Conservation (phyloP, 2,113 vertebrate species). For the Chloropsis hardwickii region DNA sequence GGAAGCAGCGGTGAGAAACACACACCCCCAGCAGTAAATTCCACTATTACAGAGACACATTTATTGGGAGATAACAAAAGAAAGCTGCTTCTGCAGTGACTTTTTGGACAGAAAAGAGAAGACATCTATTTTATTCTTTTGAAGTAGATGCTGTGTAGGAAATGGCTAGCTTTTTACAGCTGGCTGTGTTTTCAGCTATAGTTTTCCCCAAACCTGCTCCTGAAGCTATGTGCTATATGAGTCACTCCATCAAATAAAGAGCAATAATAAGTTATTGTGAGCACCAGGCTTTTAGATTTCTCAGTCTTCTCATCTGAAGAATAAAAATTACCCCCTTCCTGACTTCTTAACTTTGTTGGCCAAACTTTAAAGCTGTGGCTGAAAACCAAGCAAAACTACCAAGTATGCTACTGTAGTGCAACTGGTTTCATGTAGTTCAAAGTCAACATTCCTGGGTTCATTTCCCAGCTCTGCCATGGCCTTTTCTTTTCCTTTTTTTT, state of each 20-base stretch:
- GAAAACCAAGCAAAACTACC: conserved; percentile 31
- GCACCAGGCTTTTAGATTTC: conserved; percentile 38
- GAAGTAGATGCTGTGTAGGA: conserved; percentile 50
- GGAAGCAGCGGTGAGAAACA: conserved; percentile 57
- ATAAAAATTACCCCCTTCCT: conserved; percentile 55
- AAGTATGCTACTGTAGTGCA: neutral
- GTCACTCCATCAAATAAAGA: conserved; percentile 63
- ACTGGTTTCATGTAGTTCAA: conserved; percentile 47
- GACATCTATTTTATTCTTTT: conserved; percentile 58
- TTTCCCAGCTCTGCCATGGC: neutral
- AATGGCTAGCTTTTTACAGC: conserved; percentile 52
- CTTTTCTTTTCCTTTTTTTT: neutral
- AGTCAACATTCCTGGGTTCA: conserved; percentile 34
- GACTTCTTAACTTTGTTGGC: conserved; percentile 57
- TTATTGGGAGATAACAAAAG: conserved; percentile 64
- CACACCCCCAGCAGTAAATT: conserved; percentile 61
- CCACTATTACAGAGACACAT: conserved; percentile 54
- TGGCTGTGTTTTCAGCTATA: conserved; percentile 43
- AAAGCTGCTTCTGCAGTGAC: conserved; percentile 61
- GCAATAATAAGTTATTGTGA: conserved; percentile 62
- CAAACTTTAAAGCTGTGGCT: conserved; percentile 55
- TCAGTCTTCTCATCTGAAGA: conserved; percentile 36
- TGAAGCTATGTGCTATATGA: conserved; percentile 36
- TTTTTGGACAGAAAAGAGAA: conserved; percentile 52
- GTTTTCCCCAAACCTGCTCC: conserved; percentile 36